Percentiles rank a stretch among this genome's conserved stretches.
phyloP scores from a whole-genome alignment of 2,113 vertebrate genomes.

The Phylloscopus trochiloides region DNA sequence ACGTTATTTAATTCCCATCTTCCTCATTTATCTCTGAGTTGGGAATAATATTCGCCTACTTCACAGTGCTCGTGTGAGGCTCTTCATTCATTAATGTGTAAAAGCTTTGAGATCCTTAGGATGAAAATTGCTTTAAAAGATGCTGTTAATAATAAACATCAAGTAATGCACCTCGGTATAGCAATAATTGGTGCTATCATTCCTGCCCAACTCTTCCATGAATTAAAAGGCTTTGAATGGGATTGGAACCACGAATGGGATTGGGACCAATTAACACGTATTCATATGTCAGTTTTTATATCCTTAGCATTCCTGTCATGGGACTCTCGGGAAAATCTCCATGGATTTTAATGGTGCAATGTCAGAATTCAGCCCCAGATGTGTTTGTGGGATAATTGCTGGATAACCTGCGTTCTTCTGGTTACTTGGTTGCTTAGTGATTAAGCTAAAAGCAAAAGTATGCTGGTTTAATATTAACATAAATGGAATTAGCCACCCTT shows the following conservation, averaged over 20 bases:
- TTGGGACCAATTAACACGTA: slow-evolving; percentile 36
- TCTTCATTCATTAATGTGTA: slow-evolving; percentile 38
- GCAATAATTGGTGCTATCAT: slow-evolving; percentile 36
- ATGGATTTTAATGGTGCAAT: background rate
- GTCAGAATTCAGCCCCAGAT: slow-evolving; percentile 12
- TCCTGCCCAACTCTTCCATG: slow-evolving; percentile 14
- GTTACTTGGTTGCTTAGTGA: slow-evolving; percentile 43
- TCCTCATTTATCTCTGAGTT: background rate
- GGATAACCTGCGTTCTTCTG: background rate
- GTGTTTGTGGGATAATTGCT: background rate
- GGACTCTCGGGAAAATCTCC: background rate
- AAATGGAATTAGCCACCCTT: slow-evolving; percentile 3
- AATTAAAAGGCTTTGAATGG: slow-evolving; percentile 57
- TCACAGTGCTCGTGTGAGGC: background rate
- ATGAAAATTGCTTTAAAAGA: slow-evolving; percentile 43
- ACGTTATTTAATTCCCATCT: background rate
- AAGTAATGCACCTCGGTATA: slow-evolving; percentile 49
- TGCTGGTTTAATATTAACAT: slow-evolving; percentile 19
- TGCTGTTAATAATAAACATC: slow-evolving; percentile 57
- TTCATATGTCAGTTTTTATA: slow-evolving; percentile 13
- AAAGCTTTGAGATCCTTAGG: slow-evolving; percentile 40
- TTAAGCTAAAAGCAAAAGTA: slow-evolving; percentile 2
- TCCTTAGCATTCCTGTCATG: background rate
- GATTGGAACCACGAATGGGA: background rate
- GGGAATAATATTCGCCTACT: slow-evolving; percentile 33